These are phyloP conservation scores for Miichthys miiuy DNA, from an alignment of 2,797 vertebrate genomes.

Conservation along the genomic window DNA sequence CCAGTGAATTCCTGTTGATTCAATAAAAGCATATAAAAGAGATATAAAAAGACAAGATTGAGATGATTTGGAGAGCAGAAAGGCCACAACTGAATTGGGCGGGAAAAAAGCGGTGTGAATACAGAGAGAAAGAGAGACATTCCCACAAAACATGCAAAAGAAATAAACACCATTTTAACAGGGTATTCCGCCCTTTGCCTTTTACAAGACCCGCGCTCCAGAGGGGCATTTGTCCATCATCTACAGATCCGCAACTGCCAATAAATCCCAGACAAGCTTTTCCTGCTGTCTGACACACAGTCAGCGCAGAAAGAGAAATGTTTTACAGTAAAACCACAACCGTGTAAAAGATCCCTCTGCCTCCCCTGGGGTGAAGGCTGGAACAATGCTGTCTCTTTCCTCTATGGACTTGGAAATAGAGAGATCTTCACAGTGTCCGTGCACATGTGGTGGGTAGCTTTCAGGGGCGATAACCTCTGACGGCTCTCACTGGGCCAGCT, in stretches of 20 bases:
- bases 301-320: conserved; percentile 65
- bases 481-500: conserved; percentile 53
- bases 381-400: conserved; percentile 72
- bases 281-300: conserved; percentile 76
- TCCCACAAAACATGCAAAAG: conserved; percentile 51
- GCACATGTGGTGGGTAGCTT: conserved; percentile 64
- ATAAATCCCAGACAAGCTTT: conserved; percentile 77
- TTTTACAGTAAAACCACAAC: conserved; percentile 78
- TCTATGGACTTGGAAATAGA: conserved; percentile 55
- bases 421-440: conserved; percentile 40
- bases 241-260: conserved; percentile 67
- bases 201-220: conserved; percentile 70
- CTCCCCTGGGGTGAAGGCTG: conserved; percentile 57
- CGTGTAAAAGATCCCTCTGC: conserved; percentile 72
- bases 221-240: conserved; percentile 74
- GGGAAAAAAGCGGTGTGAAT: conserved; percentile 12
- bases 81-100: not conserved
- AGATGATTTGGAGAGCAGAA: conserved; percentile 27
- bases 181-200: conserved; percentile 53
- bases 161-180: conserved; percentile 73
- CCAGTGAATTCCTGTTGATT: not conserved
- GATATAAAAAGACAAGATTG: not conserved
- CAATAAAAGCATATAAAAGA: not conserved
- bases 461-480: conserved; percentile 65
- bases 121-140: conserved; percentile 21